Evolutionary conservation across 2,888 invertebrate species (phyloP).

Genomic region (Sphecodes monilicornis): DNA sequence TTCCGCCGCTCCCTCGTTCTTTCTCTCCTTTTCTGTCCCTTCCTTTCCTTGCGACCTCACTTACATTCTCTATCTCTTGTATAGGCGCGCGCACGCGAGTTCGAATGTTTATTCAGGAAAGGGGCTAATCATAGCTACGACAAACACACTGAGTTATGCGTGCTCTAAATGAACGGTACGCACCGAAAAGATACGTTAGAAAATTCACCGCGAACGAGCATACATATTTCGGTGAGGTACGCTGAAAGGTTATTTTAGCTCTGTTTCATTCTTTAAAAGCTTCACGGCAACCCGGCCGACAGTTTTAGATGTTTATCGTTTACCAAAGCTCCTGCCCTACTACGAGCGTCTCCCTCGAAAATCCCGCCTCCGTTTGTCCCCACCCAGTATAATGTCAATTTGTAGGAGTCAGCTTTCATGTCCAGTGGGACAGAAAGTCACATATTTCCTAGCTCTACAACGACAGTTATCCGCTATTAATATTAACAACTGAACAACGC

Average conservation of each 20-base stretch:
- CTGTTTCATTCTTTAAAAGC: slow-evolving; percentile 19
- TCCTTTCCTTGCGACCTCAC: background rate
- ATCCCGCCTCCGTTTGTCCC: background rate
- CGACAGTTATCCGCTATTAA: background rate
- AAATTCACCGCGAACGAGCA: slow-evolving; percentile 21
- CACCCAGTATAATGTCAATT: background rate
- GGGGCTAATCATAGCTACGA: slow-evolving; percentile 68
- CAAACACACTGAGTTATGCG: slow-evolving; percentile 54
- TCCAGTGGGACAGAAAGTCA: background rate
- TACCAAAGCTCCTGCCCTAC: background rate
- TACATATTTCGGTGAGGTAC: slow-evolving; percentile 26
- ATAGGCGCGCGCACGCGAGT: background rate
- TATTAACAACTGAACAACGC: background rate
- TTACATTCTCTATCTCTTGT: background rate
- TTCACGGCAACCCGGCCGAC: background rate
- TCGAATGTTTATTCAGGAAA: slow-evolving; percentile 49
- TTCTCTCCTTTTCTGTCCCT: slow-evolving; percentile 11
- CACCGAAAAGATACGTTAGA: slow-evolving; percentile 31
- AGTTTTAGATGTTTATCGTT: slow-evolving; percentile 29
- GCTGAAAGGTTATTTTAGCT: slow-evolving; percentile 38
- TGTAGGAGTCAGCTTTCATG: background rate
- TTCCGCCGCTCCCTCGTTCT: background rate
- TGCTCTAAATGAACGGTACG: slow-evolving; percentile 42
- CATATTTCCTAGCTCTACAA: background rate
- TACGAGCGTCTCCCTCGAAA: background rate